A percentile compares a stretch with the other conserved stretches of the same genome.
phyloP scores from a whole-genome alignment of 2,888 invertebrate genomes.

The Eilema caniola region DNA sequence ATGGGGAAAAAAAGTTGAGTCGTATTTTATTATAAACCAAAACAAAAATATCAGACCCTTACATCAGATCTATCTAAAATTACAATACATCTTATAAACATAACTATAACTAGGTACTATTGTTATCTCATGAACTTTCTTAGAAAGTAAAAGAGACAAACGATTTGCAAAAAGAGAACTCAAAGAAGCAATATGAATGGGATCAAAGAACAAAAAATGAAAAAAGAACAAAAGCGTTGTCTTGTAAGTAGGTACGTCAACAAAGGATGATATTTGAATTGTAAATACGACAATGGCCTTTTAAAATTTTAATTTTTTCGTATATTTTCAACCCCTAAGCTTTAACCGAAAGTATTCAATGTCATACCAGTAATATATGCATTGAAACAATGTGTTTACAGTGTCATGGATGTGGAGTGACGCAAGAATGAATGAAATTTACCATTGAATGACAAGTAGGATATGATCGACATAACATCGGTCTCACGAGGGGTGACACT shows the following conservation, averaged over 20 bases:
- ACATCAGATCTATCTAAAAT: background rate
- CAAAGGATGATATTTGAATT: slow-evolving; percentile 52
- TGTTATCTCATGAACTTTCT: slow-evolving; percentile 17
- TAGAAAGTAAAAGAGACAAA: slow-evolving; percentile 21
- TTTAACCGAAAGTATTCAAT: slow-evolving; percentile 28
- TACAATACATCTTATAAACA: background rate
- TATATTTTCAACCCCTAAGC: slow-evolving; percentile 38
- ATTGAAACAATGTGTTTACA: slow-evolving; percentile 22
- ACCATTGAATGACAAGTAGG: slow-evolving; percentile 9
- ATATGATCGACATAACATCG: background rate
- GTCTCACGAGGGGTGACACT: background rate
- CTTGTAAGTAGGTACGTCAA: slow-evolving; percentile 39
- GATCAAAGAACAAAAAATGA: slow-evolving; percentile 37
- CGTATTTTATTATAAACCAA: no score
- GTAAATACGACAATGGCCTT: slow-evolving; percentile 48
- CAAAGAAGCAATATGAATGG: slow-evolving; percentile 47
- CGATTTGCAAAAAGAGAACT: slow-evolving; percentile 20
- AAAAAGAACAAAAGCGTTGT: slow-evolving; percentile 47
- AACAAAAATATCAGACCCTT: no score
- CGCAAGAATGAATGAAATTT: slow-evolving; percentile 12
- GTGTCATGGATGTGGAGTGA: slow-evolving; percentile 25
- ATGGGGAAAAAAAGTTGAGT: no score
- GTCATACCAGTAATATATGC: slow-evolving; percentile 32
- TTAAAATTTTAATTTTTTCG: slow-evolving; percentile 52
- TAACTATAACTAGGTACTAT: background rate